Conservation (phyloP, 2,888 invertebrate species). For the Drosophila cracens region DNA sequence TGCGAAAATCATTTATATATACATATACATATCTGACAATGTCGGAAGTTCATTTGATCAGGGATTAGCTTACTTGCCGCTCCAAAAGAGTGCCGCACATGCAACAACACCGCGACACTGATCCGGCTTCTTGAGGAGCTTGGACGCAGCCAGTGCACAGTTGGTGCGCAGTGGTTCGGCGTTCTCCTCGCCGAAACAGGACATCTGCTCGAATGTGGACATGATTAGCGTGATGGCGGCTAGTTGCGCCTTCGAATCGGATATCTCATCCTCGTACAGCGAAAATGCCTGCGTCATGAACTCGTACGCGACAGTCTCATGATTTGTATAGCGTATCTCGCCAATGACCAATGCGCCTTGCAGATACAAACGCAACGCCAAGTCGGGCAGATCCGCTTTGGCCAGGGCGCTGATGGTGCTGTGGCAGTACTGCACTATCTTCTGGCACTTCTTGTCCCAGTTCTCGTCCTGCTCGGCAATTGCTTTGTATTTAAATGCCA, state of each 20-base stretch:
- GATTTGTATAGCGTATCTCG: constrained; percentile 96
- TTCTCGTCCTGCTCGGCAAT: constrained; percentile 94
- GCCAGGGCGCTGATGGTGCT: constrained; percentile 97
- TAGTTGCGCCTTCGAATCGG: constrained; percentile 97
- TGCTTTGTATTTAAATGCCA: constrained; percentile 93
- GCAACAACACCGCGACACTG: constrained; percentile 97
- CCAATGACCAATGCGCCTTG: constrained; percentile 98
- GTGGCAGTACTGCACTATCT: constrained; percentile 99
- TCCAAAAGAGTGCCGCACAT: constrained; percentile 99
- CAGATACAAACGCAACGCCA: constrained; percentile 96
- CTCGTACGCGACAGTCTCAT: constrained; percentile 99
- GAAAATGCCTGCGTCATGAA: constrained; percentile 97
- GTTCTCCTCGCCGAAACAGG: constrained; percentile 98
- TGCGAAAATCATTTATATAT: constrained; percentile 25
- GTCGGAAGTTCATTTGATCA: not conserved
- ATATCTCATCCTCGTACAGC: constrained; percentile 98
- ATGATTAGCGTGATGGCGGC: constrained; percentile 98
- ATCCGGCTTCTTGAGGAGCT: constrained; percentile 98
- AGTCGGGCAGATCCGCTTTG: constrained; percentile 97
- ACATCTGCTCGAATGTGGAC: constrained; percentile 97
- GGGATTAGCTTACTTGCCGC: constrained; percentile 87
- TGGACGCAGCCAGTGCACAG: constrained; percentile 97
- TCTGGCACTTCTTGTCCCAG: constrained; percentile 99
- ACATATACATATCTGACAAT: not conserved
- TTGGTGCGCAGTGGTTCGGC: constrained; percentile 98